A percentile compares a stretch with the other conserved stretches of the same genome.
These are phyloP conservation scores for Arge pagana DNA, from an alignment of 2,888 invertebrate genomes.

Conservation along the genomic window DNA sequence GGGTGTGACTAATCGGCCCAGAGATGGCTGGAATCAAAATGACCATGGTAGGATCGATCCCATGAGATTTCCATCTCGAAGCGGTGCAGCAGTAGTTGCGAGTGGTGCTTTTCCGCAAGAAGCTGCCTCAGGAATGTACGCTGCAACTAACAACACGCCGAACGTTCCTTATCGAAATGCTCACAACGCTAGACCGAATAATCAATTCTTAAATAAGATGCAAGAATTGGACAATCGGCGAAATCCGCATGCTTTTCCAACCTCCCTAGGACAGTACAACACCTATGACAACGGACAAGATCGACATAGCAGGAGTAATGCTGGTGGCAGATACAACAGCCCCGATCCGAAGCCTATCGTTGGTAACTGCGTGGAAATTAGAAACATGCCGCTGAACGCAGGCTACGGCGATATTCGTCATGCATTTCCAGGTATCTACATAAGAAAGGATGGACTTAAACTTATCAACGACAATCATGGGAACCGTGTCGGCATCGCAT, in stretches of 20 bases:
- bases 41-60: slow-evolving; percentile 36
- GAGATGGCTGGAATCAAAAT: slow-evolving; percentile 47
- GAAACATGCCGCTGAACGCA: slow-evolving; percentile 74
- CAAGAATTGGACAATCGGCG: slow-evolving; percentile 62
- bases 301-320: slow-evolving; percentile 36
- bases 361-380: slow-evolving; percentile 70
- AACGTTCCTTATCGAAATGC: too few species aligned
- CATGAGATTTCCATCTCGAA: slow-evolving; percentile 37
- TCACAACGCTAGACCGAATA: slow-evolving; percentile 10
- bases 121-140: slow-evolving; percentile 10
- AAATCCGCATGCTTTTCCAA: slow-evolving; percentile 64
- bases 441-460: slow-evolving; percentile 84
- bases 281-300: slow-evolving; percentile 38
- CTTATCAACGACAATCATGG: slow-evolving; percentile 82
- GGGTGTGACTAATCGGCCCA: slow-evolving; percentile 43
- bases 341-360: slow-evolving; percentile 13
- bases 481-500: slow-evolving; percentile 78
- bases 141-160: slow-evolving; percentile 7
- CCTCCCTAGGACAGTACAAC: slow-evolving; percentile 24
- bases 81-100: slow-evolving; percentile 37
- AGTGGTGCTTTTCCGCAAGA: slow-evolving; percentile 28
- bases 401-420: slow-evolving; percentile 81
- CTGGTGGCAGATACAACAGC: slow-evolving; percentile 31
- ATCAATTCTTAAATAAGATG: slow-evolving; percentile 40
- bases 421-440: slow-evolving; percentile 77